These are phyloP conservation scores for Lithobates pipiens DNA, from an alignment of 2,797 vertebrate genomes.

Conservation along the genomic window DNA sequence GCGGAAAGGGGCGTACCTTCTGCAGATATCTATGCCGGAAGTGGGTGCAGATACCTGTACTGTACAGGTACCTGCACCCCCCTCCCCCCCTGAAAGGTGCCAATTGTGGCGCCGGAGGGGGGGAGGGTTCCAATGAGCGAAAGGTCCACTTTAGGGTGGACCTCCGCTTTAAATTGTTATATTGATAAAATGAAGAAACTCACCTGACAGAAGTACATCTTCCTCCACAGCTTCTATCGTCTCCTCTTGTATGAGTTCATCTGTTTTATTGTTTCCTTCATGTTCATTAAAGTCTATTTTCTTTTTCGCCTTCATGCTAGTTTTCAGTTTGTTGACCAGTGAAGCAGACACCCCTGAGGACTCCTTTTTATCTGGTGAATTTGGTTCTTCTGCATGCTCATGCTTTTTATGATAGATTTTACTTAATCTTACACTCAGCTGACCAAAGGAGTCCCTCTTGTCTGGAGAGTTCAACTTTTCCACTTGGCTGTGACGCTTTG, in stretches of 20 bases:
- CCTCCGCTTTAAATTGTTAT: too few species aligned
- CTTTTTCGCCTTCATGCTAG: constrained; percentile 14
- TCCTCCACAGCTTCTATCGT: neutral
- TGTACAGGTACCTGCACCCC: too few species aligned
- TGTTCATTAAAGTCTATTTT: constrained; percentile 12
- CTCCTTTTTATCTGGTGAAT: neutral
- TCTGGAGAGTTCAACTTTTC: neutral
- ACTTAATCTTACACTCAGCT: neutral
- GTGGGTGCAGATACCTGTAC: too few species aligned
- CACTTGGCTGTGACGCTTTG: neutral
- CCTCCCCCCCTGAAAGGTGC: too few species aligned
- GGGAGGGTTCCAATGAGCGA: too few species aligned
- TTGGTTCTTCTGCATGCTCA: neutral
- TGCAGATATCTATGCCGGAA: too few species aligned
- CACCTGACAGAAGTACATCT: constrained; percentile 39
- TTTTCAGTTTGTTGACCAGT: neutral
- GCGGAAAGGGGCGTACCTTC: too few species aligned
- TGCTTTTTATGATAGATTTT: neutral
- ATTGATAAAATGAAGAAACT: neutral
- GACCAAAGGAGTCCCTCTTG: neutral
- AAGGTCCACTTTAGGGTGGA: too few species aligned
- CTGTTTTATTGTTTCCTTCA: neutral
- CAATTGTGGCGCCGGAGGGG: too few species aligned
- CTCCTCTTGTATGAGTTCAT: neutral
- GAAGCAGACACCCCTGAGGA: neutral